Conservation (phyloP, 2,888 invertebrate species). For the Tetragonula carbonaria region DNA sequence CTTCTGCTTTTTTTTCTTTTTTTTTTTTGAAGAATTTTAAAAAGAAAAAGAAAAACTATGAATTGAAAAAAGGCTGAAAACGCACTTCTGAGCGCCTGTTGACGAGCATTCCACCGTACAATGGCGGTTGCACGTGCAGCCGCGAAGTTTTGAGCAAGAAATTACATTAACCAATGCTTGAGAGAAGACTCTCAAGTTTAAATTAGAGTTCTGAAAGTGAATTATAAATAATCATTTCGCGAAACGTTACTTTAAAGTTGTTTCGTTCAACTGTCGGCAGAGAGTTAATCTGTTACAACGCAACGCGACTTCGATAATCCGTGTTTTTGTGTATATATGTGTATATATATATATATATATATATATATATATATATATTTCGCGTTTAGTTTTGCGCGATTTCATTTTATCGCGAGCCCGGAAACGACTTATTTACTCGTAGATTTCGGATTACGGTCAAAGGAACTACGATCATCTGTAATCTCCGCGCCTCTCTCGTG, state of each 20-base stretch:
- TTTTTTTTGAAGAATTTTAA: background rate
- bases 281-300: background rate
- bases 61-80: background rate
- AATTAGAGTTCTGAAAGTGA: slow-evolving; percentile 3
- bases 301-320: background rate
- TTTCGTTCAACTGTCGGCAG: background rate
- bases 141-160: background rate
- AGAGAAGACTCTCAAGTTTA: background rate
- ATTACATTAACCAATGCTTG: background rate
- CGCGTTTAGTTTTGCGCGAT: background rate
- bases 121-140: background rate
- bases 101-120: background rate
- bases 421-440: background rate
- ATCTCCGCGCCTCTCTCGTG: too few relatives aligned
- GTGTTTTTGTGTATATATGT: background rate
- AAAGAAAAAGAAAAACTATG: background rate
- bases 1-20: background rate
- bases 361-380: background rate
- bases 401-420: background rate
- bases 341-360: background rate
- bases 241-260: background rate
- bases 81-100: too few relatives aligned
- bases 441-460: background rate
- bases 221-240: background rate
- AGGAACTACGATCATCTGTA: too few relatives aligned